phyloP scores from a whole-genome alignment of 2,113 vertebrate genomes.

The Lepidothrix coronata region DNA sequence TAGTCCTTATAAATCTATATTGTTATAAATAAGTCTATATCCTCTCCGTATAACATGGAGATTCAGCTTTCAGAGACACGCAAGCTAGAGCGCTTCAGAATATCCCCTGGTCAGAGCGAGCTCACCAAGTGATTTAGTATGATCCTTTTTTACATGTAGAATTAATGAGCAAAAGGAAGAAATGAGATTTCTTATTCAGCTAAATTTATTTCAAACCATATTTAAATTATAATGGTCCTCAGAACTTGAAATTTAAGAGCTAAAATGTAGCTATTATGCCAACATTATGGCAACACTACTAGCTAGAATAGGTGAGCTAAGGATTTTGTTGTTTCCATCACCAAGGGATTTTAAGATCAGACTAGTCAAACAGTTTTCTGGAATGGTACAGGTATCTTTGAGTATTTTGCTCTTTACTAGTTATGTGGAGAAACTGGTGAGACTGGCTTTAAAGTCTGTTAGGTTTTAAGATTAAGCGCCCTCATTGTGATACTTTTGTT shows the following conservation, averaged over 20 bases:
- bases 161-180: neutral
- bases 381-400: neutral
- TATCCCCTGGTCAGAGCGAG: neutral
- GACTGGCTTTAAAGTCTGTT: neutral
- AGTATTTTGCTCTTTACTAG: neutral
- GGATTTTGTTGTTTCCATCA: neutral
- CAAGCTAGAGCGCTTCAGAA: neutral
- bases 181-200: neutral
- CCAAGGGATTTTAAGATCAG: neutral
- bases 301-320: neutral
- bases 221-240: neutral
- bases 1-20: neutral
- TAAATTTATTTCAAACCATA: neutral
- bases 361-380: neutral
- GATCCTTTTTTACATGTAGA: neutral
- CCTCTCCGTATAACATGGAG: neutral
- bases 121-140: neutral
- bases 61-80: neutral
- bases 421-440: neutral
- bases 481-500: accelerated
- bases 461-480: neutral
- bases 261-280: neutral
- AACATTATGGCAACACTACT: neutral
- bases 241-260: neutral
- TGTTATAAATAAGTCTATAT: neutral